Evolutionary conservation across 2,797 vertebrate species (phyloP), one percentile per base, ranked within the genome.

Genomic region (Enteromius anoplus): DNA sequence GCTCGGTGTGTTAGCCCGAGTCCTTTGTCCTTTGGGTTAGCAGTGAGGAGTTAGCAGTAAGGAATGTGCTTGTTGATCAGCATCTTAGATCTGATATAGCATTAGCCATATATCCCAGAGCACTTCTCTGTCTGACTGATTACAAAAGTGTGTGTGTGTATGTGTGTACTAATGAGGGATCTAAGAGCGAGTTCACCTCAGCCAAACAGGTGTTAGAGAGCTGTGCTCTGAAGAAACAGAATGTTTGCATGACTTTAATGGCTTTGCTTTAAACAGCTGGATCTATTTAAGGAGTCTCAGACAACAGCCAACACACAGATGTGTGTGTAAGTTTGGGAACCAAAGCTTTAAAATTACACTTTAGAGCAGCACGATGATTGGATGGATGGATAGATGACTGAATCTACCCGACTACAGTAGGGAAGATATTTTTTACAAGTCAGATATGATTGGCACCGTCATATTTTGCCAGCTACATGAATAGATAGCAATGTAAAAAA

Each of bases 191-290:
- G 82, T 83, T 78, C 75, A 83, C 82, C 75, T 83, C 82, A 78
- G 82, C 75, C 82, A 83, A 83, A 78, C 82, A 83, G 82, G 82
- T 83, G 82, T 83, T 83, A 83, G 66, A 83, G 82, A 78, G 82
- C 75, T 71, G 82, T 78, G 75, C 40, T 76, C 82, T 78, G 45
- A 80, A 79, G 85, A 85, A 81, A 82, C 73, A 62, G 81, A 85
- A 84, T 80, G 83, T 85, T 81, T 81, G 85, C 77, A 71, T 15
- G 68, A 85, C 51, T 87, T 88, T 88, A 86, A 88, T 88, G 82
- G 84, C 81, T 75, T 77, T 68, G 72, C 78, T 86, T 84, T 88
- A 84, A 85, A 87, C 87, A 88, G 85, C 87, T 86, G 87, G 85
- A 86, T 86, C 78, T 85, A 68, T 86, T 86, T 88, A 88, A 86